Percentiles rank a stretch among this genome's conserved stretches.
These are phyloP conservation scores for Ennomos fuscantarius DNA, from an alignment of 2,888 invertebrate species.

Conservation along the genomic window DNA sequence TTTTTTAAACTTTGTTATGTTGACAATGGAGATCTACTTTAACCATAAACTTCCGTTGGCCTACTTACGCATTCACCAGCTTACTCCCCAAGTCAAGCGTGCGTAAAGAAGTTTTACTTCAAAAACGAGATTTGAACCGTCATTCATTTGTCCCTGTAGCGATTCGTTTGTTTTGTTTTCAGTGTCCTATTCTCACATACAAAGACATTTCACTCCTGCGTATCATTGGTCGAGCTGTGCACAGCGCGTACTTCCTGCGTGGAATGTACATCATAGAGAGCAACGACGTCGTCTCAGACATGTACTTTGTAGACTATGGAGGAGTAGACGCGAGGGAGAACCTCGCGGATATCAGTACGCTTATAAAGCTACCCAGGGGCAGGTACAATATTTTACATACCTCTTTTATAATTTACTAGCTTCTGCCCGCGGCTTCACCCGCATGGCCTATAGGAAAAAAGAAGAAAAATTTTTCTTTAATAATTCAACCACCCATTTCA, in stretches of 20 bases:
- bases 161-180: slow-evolving; percentile 3
- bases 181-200: slow-evolving; percentile 68
- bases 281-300: slow-evolving; percentile 61
- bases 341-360: slow-evolving; percentile 16
- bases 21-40: too few species aligned
- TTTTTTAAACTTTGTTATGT: too few species aligned
- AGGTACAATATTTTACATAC: slow-evolving; percentile 47
- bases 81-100: too few species aligned
- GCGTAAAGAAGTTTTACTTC: too few species aligned
- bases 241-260: slow-evolving; percentile 62
- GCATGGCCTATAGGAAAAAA: too few species aligned
- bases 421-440: too few species aligned
- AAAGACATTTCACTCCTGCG: slow-evolving; percentile 66
- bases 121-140: too few species aligned
- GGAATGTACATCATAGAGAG: slow-evolving; percentile 56
- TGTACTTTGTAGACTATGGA: slow-evolving; percentile 69
- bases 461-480: too few species aligned
- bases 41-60: too few species aligned
- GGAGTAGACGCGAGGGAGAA: slow-evolving; percentile 49
- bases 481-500: too few species aligned
- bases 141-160: too few species aligned
- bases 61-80: too few species aligned
- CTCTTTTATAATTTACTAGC: not conserved
- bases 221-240: slow-evolving; percentile 64
- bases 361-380: slow-evolving; percentile 53